Base-by-base conservation (phyloP, 2,888 invertebrate species). In the Cephus pygmeus region DNA sequence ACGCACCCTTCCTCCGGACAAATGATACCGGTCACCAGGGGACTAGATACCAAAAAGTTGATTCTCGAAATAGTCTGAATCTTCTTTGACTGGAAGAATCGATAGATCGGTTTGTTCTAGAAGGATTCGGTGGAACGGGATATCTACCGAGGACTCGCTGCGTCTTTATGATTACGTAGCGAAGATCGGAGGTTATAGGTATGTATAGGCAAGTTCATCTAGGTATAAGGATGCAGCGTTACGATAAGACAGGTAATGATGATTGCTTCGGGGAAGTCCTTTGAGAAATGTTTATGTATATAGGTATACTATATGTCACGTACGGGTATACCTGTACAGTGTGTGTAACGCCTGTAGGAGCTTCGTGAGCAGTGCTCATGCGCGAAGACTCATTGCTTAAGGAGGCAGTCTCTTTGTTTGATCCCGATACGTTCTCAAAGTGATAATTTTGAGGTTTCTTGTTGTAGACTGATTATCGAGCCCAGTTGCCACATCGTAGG, bases 241-340 rank as follows among this genome's bases (percentile, higher is more conserved):
- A 69, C 77, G 80, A 83, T 82, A 81, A 82, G 77, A 73, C 78
- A 73, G 79, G 79, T 86, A 84, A 87, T 83, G 86, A 86, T 85
- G 85, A 87, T 87, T 84, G 82, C 83, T 87, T 86, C 85, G 86
- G 23, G 79, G 84, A 85, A 86, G 34, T 76, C 77, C 69, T 56
- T 68, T 36, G 34, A 34, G n/a, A 71, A 69, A 69, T 30, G 36
- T 69, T 81, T 77, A 75, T 33, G 34, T 11, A 40, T 74, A 69
- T 73, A 36, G 56, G 31, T 23, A 33, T 69, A 15, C 4, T 4
- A 56, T 15, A 56, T 4, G n/a, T 36, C 71, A 23, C 34, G 69
- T 71, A 15, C 12, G 12, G 12, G 71, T 33, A 23, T 34, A 33
- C 12, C 6, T 56, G 9, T 56, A 56, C 9, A 23, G 56, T 56